Conservation (phyloP, 2,797 vertebrate genomes). For the Chanos chanos region DNA sequence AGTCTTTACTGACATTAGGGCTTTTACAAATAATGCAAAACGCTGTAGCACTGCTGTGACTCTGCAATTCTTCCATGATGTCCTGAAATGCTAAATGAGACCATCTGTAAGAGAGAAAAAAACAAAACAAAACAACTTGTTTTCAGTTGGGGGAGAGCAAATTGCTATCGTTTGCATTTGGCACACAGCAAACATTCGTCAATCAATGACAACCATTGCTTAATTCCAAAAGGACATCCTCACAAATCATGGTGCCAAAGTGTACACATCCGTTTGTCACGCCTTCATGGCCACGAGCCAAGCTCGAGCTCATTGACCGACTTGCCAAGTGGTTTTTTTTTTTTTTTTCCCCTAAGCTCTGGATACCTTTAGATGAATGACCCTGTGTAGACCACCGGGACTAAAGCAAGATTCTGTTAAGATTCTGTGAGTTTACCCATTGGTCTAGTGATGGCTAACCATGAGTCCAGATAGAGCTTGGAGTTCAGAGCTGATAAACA, state of each 20-base stretch:
- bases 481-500: slow-evolving; percentile 44
- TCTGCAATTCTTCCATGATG: neutral
- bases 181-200: slow-evolving; percentile 18
- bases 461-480: slow-evolving; percentile 13
- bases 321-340: no score
- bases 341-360: no score
- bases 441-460: slow-evolving; percentile 8
- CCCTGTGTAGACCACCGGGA: slow-evolving; percentile 1
- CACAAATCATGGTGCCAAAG: slow-evolving; percentile 37
- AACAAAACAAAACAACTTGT: no score
- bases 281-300: slow-evolving; percentile 39
- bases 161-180: slow-evolving; percentile 35
- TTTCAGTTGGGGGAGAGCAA: slow-evolving; percentile 19
- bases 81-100: neutral
- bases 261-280: slow-evolving; percentile 28
- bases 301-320: slow-evolving; percentile 33
- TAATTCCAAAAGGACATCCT: slow-evolving; percentile 34
- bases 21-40: no score
- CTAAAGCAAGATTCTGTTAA: slow-evolving; percentile 22
- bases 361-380: slow-evolving; percentile 10
- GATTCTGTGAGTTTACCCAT: slow-evolving; percentile 17
- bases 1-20: no score
- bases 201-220: slow-evolving; percentile 26
- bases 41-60: slow-evolving; percentile 10
- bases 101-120: slow-evolving; percentile 24